A percentile compares a stretch with the other conserved stretches of the same genome.
Conservation (phyloP, 2,888 invertebrate species). For the Dendrolimus houi region DNA sequence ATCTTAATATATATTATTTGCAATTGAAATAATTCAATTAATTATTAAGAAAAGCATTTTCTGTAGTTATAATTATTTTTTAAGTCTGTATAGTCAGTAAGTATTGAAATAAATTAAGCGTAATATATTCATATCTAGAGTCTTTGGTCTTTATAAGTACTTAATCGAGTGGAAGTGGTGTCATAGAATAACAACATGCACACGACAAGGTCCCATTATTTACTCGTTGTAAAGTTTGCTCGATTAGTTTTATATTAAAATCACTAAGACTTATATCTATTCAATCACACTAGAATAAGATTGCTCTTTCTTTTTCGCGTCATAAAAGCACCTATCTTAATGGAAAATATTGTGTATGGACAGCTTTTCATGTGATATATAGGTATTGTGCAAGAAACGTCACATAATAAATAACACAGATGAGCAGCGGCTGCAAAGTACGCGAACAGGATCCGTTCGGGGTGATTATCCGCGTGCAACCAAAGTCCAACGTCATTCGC, state of each 20-base stretch:
- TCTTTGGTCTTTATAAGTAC: conserved; percentile 28
- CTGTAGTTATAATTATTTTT: conserved; percentile 4
- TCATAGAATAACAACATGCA: conserved; percentile 13
- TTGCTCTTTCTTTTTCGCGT: conserved; percentile 35
- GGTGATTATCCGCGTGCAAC: too few relatives aligned
- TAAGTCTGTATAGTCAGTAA: conserved; percentile 24
- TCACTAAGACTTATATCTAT: conserved; percentile 28
- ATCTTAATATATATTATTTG: conserved; percentile 26
- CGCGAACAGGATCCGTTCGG: not conserved
- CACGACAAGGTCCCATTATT: conserved; percentile 12
- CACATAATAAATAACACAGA: conserved; percentile 3
- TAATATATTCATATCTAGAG: conserved; percentile 32
- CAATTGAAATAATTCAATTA: conserved; percentile 19
- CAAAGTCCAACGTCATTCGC: too few relatives aligned
- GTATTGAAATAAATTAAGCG: conserved; percentile 29
- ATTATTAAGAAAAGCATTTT: conserved; percentile 6
- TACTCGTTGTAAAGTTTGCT: conserved; percentile 56
- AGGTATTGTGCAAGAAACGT: conserved; percentile 30
- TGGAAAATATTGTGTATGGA: conserved; percentile 35
- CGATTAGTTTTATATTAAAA: conserved; percentile 32
- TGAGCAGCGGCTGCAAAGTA: conserved; percentile 1
- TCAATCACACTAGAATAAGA: conserved; percentile 34
- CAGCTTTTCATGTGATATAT: conserved; percentile 24
- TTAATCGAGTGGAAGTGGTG: conserved; percentile 36
- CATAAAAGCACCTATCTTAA: conserved; percentile 48